phyloP scores from a whole-genome alignment of 1,140 invertebrate species.

The Lasioglossum albipes region DNA sequence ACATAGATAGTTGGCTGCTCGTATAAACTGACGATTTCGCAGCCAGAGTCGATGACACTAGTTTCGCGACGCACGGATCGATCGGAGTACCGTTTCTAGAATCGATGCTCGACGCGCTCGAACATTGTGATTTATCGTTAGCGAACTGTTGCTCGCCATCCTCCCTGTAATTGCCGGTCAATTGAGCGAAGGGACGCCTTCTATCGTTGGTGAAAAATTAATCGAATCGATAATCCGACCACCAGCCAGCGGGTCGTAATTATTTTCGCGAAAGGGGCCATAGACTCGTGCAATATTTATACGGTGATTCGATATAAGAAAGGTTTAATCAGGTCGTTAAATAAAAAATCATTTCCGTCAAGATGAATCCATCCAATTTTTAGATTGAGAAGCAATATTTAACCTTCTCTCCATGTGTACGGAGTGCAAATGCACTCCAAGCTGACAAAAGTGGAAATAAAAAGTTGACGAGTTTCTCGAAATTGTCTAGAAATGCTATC shows the following conservation, averaged over 20 bases:
- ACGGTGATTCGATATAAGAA: no score
- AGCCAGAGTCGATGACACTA: slow-evolving; percentile 22
- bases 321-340: no score
- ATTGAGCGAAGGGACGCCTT: not conserved
- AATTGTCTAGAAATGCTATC: no score
- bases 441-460: no score
- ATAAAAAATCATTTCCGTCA: no score
- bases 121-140: slow-evolving; percentile 40
- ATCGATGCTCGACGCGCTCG: slow-evolving; percentile 25
- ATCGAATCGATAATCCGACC: not conserved
- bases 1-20: not conserved
- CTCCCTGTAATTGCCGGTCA: not conserved
- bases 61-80: slow-evolving; percentile 32
- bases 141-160: slow-evolving; percentile 40
- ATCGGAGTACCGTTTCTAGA: slow-evolving; percentile 48
- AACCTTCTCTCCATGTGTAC: no score
- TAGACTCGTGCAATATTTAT: no score
- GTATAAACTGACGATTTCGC: slow-evolving; percentile 13
- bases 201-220: not conserved
- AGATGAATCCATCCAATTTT: no score
- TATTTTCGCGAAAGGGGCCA: not conserved
- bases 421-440: no score
- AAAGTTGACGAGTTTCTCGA: no score
- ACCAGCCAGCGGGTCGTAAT: not conserved
- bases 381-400: no score